Base-by-base conservation (phyloP, 2,113 vertebrate species). In the Syrmaticus mikado region DNA sequence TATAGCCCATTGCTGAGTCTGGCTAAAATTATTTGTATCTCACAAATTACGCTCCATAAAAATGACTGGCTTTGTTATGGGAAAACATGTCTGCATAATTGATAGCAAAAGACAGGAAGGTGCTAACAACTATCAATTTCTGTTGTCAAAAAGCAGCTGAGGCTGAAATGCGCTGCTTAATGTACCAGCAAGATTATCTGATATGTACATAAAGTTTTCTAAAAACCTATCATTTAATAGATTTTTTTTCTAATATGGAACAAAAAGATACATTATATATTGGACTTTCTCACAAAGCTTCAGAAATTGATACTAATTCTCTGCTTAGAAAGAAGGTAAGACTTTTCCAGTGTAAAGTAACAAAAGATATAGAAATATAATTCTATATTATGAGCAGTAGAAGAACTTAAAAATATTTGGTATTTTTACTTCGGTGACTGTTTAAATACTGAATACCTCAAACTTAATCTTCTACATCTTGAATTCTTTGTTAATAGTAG, bases 121-220 rank as follows among this genome's bases (percentile, higher is more conserved):
- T 90, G 66, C 80, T 90, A 92, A 91, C 32, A 90, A 62, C 76
- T 90, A 96, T 87, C 80, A 82, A 86, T 95, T 94, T 92, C 48
- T 92, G 45, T 57, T 84, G 81, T 82, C 89, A 88, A 88, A 94
- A 93, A 76, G 66, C 60, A 84, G 55, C 48, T 82, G 73, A 76
- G 38, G 58, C 67, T 84, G 85, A 92, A 94, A 92, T 27, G 28
- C 50, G 57, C 43, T 88, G 76, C 45, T 62, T 94, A 93, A 86
- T 85, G 70, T 82, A 68, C 73, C 78, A 55, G 48, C 8, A 86
- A 88, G 62, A 84, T 65, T 75, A 91, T 66, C 66, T 43, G 62
- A 88, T 52, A 86, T 7, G 24, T n/a, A 68, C 2, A 82, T 27
- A 94, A 81, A 79, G 46, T 27, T 53, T 40, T 36, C 48, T 53